phyloP scores from a whole-genome alignment of 2,888 invertebrate species.

The Rhamnusium bicolor region DNA sequence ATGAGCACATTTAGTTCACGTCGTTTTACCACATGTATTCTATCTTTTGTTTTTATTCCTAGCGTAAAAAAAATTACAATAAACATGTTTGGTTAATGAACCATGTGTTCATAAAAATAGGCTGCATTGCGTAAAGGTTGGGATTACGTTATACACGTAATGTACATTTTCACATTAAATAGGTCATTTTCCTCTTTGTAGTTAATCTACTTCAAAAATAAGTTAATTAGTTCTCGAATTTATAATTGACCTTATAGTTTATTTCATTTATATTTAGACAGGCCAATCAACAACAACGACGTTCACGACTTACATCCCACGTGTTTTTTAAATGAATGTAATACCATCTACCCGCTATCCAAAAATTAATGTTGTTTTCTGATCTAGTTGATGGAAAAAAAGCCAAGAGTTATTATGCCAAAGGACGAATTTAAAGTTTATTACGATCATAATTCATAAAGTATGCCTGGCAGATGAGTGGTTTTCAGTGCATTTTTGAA shows the following conservation, averaged over 20 bases:
- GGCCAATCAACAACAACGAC: neutral
- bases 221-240: neutral
- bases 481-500: no score
- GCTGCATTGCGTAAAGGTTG: neutral
- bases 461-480: neutral
- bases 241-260: neutral
- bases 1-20: no score
- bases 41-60: no score
- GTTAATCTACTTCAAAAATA: neutral
- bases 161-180: neutral
- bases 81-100: neutral
- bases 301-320: constrained; percentile 16
- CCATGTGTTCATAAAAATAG: neutral
- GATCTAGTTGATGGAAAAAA: constrained; percentile 36
- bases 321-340: constrained; percentile 16
- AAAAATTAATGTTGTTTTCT: constrained; percentile 27
- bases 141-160: neutral
- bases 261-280: neutral
- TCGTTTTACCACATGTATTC: no score
- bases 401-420: constrained; percentile 42
- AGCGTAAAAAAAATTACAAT: no score
- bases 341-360: neutral
- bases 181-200: neutral
- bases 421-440: constrained; percentile 31
- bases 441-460: constrained; percentile 5